Conservation (phyloP, 2,888 invertebrate species). For the Lasioglossum calceatum region DNA sequence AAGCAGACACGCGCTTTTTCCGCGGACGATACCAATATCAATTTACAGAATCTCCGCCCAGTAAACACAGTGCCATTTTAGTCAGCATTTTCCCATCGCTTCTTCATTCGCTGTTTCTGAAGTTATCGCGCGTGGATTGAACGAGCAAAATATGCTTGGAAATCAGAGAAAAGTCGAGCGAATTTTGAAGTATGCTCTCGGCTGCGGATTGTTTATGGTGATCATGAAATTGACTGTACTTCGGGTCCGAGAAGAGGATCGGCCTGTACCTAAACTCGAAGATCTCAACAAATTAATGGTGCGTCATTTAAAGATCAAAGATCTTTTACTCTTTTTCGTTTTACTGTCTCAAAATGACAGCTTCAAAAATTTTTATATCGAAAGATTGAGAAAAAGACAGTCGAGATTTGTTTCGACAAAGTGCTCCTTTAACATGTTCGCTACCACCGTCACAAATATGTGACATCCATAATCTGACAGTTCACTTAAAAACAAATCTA, state of each 20-base stretch:
- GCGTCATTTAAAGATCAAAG: conserved; percentile 2
- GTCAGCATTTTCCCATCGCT: not conserved
- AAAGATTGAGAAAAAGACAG: too few relatives aligned
- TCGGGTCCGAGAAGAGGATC: conserved; percentile 40
- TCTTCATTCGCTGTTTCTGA: not conserved
- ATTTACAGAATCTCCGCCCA: not conserved
- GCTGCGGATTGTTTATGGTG: conserved; percentile 35
- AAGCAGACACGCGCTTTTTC: conserved; percentile 28
- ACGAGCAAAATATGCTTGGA: conserved; percentile 36
- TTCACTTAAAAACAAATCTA: too few relatives aligned
- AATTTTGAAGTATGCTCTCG: conserved; percentile 34
- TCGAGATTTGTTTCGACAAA: too few relatives aligned
- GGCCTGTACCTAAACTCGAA: not conserved
- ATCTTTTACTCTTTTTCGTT: not conserved
- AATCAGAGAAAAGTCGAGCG: conserved; percentile 30
- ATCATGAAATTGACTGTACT: conserved; percentile 29
- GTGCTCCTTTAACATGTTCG: too few relatives aligned
- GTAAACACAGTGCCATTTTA: not conserved
- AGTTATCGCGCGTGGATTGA: not conserved
- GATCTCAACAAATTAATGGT: conserved; percentile 64
- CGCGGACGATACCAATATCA: not conserved
- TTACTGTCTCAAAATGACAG: too few relatives aligned
- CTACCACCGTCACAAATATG: too few relatives aligned
- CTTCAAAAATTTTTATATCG: too few relatives aligned
- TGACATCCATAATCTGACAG: too few relatives aligned